Base-by-base conservation (phyloP, 2,888 invertebrate genomes). In the Leucophora obtusa region DNA sequence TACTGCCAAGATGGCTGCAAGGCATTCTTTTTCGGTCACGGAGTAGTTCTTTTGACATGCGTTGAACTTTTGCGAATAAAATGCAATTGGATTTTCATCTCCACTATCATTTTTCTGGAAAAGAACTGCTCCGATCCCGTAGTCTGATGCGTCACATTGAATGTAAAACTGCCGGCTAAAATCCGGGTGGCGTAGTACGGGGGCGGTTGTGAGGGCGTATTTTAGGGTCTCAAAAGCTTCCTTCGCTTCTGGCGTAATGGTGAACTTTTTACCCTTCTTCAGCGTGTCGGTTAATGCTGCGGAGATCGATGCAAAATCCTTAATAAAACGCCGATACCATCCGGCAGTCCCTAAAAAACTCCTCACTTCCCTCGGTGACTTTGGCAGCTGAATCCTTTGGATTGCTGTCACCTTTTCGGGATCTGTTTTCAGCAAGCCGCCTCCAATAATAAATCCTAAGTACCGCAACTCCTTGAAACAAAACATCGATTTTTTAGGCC, bases 321-420 rank as follows among this genome's bases (percentile, higher is more conserved):
- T 35, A 10, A 79, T 79, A 17, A 74, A 79, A n/a, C 60, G 69
- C 4, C 74, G 51, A 17, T 79, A 79, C 79, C 21, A 21, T 3
- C 21, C 4, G 2, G 21, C 21, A 3, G 21, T 21, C 2, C 21
- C 21, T 21, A 21, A 21, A 4, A 21, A 21, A 21, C 21, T 21
- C 4, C 21, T 2, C 4, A 3, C 21, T 21, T 21, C 21, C 4
- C 4, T 21, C 4, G 4, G 2, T 21, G 21, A 21, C 4, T 21
- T 21, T 21, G 21, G 21, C 4, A 21, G 4, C 4, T 2, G 21
- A 3, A 21, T 21, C 21, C 21, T 21, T 21, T 21, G n/a, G n/a
- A 21, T 21, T 21, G 21, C 21, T 4, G 2, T 4, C 2, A 21
- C 4, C 4, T 21, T 21, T 21, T 21, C 21, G 2, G 21, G 21